Evolutionary conservation across 2,113 vertebrate species (phyloP), one percentile per base, ranked within the genome.

Genomic region (Suncus etruscus): DNA sequence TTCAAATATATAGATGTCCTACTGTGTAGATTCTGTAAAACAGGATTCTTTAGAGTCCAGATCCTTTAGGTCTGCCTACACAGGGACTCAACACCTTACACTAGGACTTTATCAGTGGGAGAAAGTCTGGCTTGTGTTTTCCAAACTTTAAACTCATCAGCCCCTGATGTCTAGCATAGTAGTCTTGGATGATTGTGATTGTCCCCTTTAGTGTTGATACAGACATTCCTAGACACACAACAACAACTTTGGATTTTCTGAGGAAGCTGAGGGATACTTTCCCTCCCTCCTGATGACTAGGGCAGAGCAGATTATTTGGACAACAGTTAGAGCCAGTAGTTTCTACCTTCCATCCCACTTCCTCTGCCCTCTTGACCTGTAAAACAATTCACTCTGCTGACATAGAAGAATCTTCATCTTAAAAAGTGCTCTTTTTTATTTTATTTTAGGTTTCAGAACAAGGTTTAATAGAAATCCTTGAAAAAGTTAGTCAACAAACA

Each of bases 401-500:
- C 39, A 39, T 39, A 76, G 4, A 45, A 31, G 27, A n/a, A 11
- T 22, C 51, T 68, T 74, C 68, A 63, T 70, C 85, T 81, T 74
- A 94, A 50, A 75, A 87, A 87, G 3, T 65, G 29, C 32, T 65
- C 87, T 68, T 96, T 95, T 81, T 89, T 82, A 94, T 47, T 18
- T 63, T 93, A 65, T 61, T 61, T 45, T 93, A 99, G 99, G 98
- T 99, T 94, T 98, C 99, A 16, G 99, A 99, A 93, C 97, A 98
- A 48, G 99, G 99, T 75, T 98, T 99, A 96, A 99, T 99, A 94
- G 99, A 99, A 98, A 99, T 99, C 97, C 98, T 99, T 91, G 98
- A 99, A 98, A 99, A 99, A 98, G 99, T 99, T 94, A 99, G 99
- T 97, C 98, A 99, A 93, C 99, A 99, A 97, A 99, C 98, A 86